These are phyloP conservation scores for Apteryx mantelli DNA, from an alignment of 2,113 vertebrate species.

Conservation along the genomic window DNA sequence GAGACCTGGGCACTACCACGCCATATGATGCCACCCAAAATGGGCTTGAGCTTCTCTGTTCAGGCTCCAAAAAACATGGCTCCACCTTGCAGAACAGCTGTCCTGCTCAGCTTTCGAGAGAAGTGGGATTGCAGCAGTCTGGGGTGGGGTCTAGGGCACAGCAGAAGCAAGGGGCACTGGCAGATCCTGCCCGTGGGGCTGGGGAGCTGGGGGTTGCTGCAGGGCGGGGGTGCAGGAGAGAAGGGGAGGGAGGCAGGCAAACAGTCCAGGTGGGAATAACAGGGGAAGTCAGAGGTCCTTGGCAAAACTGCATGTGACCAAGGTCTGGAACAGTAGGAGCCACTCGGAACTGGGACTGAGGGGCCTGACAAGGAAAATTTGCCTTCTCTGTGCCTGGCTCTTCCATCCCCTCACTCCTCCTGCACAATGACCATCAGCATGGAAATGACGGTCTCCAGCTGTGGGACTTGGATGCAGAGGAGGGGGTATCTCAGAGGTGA, in stretches of 20 bases:
- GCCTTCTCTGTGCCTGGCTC: not conserved
- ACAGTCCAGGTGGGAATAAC: not conserved
- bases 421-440: not conserved
- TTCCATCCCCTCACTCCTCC: not conserved
- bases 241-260: not conserved
- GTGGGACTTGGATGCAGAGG: not conserved
- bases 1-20: not conserved
- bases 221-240: not conserved
- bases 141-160: too few species aligned
- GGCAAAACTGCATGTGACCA: not conserved
- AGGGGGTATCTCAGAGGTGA: not conserved
- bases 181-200: too few species aligned
- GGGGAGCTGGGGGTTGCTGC: not conserved
- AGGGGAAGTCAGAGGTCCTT: not conserved
- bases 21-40: too few species aligned
- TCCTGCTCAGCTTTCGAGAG: not conserved
- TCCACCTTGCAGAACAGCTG: not conserved
- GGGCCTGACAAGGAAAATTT: not conserved
- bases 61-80: not conserved
- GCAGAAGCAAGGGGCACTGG: too few species aligned
- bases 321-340: not conserved
- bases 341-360: accelerated
- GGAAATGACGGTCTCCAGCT: not conserved
- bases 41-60: not conserved
- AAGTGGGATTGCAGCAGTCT: not conserved